A percentile compares a stretch with the other conserved stretches of the same genome.
Evolutionary conservation across 1,140 invertebrate species (phyloP).

Genomic region (Magallana ariakensis): DNA sequence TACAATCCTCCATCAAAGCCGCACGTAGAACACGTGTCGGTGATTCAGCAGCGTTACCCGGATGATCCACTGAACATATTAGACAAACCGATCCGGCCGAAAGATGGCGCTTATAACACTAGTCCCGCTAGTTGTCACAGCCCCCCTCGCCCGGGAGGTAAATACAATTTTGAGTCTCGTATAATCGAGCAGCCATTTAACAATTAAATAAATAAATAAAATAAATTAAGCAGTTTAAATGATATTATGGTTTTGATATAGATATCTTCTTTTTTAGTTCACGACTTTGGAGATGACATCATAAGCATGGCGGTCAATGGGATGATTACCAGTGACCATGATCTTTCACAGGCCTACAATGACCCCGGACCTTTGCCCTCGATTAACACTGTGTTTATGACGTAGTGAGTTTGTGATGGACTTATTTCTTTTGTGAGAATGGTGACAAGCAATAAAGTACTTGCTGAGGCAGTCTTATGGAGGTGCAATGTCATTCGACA

Average conservation of each 20-base stretch:
- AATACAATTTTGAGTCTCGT: background rate
- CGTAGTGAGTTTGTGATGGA: constrained; percentile 5
- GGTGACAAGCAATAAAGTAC: background rate
- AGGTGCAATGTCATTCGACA: background rate
- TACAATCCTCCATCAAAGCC: constrained; percentile 68
- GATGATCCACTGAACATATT: constrained; percentile 72
- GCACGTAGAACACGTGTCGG: constrained; percentile 75
- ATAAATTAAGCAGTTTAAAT: background rate
- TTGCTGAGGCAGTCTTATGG: background rate
- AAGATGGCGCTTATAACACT: constrained; percentile 59
- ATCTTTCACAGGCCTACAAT: constrained; percentile 66
- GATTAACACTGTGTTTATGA: constrained; percentile 75
- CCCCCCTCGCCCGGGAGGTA: constrained; percentile 62
- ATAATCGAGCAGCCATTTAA: too few species aligned
- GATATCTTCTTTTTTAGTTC: background rate
- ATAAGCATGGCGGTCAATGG: constrained; percentile 69
- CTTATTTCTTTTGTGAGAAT: too few species aligned
- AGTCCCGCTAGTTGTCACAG: constrained; percentile 72
- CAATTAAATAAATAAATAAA: too few species aligned
- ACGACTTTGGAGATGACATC: constrained; percentile 66
- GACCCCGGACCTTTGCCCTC: constrained; percentile 73
- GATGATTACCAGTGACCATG: constrained; percentile 71
- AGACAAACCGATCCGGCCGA: constrained; percentile 68
- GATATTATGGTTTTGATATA: background rate
- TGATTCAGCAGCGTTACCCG: constrained; percentile 70